Evolutionary conservation across 2,113 vertebrate genomes (phyloP).

Genomic region (Lepus europaeus): DNA sequence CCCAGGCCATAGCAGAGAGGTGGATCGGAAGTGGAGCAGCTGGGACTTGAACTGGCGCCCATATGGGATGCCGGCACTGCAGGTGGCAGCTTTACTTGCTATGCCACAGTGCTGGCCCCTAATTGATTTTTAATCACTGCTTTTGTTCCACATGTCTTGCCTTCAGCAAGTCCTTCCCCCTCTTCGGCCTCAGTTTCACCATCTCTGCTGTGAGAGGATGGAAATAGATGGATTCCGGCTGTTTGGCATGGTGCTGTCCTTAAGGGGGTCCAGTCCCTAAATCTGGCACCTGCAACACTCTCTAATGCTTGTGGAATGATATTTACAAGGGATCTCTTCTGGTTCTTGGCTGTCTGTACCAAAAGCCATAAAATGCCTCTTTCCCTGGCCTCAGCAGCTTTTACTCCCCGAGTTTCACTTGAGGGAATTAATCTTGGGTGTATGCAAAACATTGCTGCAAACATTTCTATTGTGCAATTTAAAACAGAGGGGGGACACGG

Average conservation of each 20-base stretch:
- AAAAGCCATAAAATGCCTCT: not conserved
- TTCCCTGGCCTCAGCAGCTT: slow-evolving; percentile 17
- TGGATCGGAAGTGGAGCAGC: too few species aligned
- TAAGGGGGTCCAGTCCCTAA: not conserved
- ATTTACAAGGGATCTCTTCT: not conserved
- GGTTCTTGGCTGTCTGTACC: not conserved
- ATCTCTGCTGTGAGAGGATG: not conserved
- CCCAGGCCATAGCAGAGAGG: too few species aligned
- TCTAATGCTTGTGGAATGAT: fast-evolving
- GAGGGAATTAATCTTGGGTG: not conserved
- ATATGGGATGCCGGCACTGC: too few species aligned
- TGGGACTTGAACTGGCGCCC: too few species aligned
- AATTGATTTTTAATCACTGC: not conserved
- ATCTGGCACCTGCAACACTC: not conserved
- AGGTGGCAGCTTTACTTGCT: too few species aligned
- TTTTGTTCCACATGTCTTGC: not conserved
- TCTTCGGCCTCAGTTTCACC: not conserved
- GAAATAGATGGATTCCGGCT: not conserved
- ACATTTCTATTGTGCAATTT: not conserved
- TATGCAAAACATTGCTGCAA: not conserved
- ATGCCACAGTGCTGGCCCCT: too few species aligned
- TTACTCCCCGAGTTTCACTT: not conserved
- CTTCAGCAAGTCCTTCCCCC: not conserved
- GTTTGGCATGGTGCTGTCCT: not conserved
- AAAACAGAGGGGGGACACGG: slow-evolving; percentile 25